Evolutionary conservation across 2,797 vertebrate species (phyloP).

Genomic region (Sebastes variabilis): DNA sequence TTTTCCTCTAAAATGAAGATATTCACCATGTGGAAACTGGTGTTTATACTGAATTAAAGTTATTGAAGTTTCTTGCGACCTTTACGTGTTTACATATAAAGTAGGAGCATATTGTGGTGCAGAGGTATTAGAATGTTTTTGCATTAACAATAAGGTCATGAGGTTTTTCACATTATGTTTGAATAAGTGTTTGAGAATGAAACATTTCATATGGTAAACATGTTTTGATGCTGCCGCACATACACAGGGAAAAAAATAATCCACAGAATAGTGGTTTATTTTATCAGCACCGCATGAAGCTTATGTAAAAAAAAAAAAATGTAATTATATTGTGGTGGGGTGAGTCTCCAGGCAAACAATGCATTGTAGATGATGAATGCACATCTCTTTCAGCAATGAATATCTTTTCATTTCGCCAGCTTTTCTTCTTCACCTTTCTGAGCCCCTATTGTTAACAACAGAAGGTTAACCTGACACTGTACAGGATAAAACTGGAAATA

Average conservation of each 20-base stretch:
- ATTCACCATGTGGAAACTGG: not conserved
- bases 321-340: constrained; percentile 10
- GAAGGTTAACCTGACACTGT: not conserved
- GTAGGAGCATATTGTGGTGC: not conserved
- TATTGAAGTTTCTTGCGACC: not conserved
- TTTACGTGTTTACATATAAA: not conserved
- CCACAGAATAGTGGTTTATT: constrained; percentile 1
- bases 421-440: constrained; percentile 23
- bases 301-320: constrained; percentile 19
- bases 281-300: constrained; percentile 10
- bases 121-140: not conserved
- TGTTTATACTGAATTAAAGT: not conserved
- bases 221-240: constrained; percentile 23
- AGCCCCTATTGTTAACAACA: constrained; percentile 3
- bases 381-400: constrained; percentile 5
- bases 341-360: constrained; percentile 36
- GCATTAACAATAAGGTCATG: not conserved
- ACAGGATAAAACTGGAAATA: not conserved
- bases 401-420: constrained; percentile 31
- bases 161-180: not conserved
- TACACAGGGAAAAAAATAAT: not conserved
- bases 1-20: not conserved
- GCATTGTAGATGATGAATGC: constrained; percentile 27
- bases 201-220: constrained; percentile 18
- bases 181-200: not conserved